These are phyloP conservation scores for Syngnathus typhle DNA, from an alignment of 2,113 vertebrate species.

Conservation along the genomic window DNA sequence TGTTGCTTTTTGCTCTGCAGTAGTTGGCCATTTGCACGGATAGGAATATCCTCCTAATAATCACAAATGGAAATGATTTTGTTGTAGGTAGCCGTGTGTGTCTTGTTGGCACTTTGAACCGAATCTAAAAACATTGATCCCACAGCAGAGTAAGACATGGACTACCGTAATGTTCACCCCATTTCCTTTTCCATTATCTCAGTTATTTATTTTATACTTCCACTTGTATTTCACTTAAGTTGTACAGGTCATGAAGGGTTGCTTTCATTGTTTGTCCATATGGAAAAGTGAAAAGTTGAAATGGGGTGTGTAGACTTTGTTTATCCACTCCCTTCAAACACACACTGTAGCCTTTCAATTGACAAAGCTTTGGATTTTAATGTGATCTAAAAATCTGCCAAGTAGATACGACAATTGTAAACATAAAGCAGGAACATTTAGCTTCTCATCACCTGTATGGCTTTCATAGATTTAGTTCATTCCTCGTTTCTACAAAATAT, in stretches of 20 bases:
- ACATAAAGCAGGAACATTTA: conserved; percentile 5
- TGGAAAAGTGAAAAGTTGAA: background rate
- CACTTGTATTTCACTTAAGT: background rate
- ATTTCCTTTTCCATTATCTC: background rate
- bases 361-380: background rate
- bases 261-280: too few relatives aligned
- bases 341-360: background rate
- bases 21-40: background rate
- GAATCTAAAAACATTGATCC: too few relatives aligned
- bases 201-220: background rate
- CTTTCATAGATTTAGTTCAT: background rate
- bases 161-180: too few relatives aligned
- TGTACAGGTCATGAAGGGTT: too few relatives aligned
- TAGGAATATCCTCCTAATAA: too few relatives aligned
- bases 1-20: background rate
- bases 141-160: too few relatives aligned
- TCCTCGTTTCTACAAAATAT: too few relatives aligned
- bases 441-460: background rate
- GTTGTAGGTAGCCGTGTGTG: background rate
- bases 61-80: too few relatives aligned
- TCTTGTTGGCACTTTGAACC: too few relatives aligned
- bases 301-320: background rate
- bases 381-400: background rate
- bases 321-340: background rate
- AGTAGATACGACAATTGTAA: background rate